Base-by-base conservation (phyloP, 2,888 invertebrate species). In the Entomobrya proxima region DNA sequence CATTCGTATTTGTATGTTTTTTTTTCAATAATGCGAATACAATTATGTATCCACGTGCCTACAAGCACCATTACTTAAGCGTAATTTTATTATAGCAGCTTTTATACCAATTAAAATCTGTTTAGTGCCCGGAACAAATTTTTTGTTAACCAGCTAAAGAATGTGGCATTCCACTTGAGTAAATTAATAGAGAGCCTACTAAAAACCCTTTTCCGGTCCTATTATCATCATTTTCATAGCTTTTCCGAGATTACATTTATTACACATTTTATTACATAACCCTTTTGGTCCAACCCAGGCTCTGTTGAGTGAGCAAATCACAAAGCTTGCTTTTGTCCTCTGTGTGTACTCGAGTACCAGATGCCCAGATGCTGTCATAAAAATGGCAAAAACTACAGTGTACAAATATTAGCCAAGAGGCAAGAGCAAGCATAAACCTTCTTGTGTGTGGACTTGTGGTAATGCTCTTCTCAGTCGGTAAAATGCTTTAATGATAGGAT, bases 271-370 rank as follows among this genome's bases (percentile, higher is more conserved):
- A 27, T 55, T 55, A 55, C 55, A 24, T 55, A 27, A 21, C 3
- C 64, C 21, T 18, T 52, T 44, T 67, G 30, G 75, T 61, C 77
- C 77, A 44, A 30, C 77, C 77, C 77, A 32, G 3, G 2, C 0
- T 9, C 18, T 44, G 35, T 61, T 15, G 15, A 13, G 61, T 27
- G 40, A 32, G 58, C 77, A 77, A 77, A 77, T 77, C 77, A 77
- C 61, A 58, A 32, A 27, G 69, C 44, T 13, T n/a, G 24, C 27
- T 64, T 67, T 37, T 1, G 6, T 58, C 35, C 35, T 37, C 15
- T 47, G 13, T 75, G 55, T 72, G 72, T 52, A 52, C 52, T n/a
- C n/a, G n/a, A n/a, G n/a, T n/a, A n/a, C n/a, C n/a, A n/a, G n/a
- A n/a, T n/a, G 3, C 4, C 3, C 18, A 52, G 21, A 11, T 27